phyloP scores from a whole-genome alignment of 2,113 vertebrate genomes.

The Oreochromis niloticus region DNA sequence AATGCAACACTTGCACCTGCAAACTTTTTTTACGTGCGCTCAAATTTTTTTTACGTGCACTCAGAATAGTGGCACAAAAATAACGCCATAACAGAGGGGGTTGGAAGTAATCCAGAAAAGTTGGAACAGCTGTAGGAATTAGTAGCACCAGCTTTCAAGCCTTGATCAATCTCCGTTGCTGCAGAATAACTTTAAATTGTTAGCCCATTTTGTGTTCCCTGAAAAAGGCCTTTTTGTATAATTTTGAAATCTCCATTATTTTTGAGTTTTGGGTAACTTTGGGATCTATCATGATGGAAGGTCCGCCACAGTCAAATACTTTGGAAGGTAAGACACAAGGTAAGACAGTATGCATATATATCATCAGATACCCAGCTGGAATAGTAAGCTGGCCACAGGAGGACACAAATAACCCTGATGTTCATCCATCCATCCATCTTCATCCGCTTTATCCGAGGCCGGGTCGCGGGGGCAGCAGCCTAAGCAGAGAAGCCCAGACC shows the following conservation, averaged over 20 bases:
- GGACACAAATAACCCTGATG: background rate
- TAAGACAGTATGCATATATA: background rate
- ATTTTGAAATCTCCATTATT: background rate
- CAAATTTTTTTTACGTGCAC: no score
- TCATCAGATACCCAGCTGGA: background rate
- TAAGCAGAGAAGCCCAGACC: no score
- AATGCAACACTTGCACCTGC: no score
- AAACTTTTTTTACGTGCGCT: no score
- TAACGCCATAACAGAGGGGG: no score
- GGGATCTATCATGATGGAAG: background rate
- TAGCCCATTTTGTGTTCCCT: background rate
- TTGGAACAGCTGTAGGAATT: background rate
- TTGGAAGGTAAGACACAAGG: background rate
- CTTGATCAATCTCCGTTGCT: background rate
- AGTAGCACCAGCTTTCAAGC: background rate
- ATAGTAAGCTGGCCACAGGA: background rate
- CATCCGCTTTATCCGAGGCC: no score
- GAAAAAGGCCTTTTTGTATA: background rate
- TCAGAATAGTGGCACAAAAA: no score
- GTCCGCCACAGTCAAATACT: background rate
- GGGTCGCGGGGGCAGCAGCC: no score
- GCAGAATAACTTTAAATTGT: background rate
- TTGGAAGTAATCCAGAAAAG: background rate
- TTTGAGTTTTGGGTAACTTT: background rate
- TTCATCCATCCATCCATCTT: background rate